phyloP scores from a whole-genome alignment of 1,140 invertebrate genomes.

The Drosophila baimaii region DNA sequence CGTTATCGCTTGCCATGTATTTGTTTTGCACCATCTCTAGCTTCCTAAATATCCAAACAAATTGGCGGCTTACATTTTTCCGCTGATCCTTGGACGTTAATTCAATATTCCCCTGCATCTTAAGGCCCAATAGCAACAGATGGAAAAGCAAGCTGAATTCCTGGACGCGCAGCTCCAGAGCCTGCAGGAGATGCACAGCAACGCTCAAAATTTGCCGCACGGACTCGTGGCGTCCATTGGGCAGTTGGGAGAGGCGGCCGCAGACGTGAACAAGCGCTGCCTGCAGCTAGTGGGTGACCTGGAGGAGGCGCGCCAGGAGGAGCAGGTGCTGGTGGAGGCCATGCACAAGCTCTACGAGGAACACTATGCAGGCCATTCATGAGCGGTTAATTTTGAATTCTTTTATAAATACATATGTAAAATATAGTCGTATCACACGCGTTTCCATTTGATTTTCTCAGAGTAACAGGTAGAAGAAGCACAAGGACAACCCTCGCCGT shows the following conservation, averaged over 20 bases:
- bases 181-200: neutral
- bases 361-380: conserved; percentile 6
- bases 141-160: neutral
- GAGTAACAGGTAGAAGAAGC: conserved; percentile 44
- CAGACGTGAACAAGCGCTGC: neutral
- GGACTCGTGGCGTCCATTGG: neutral
- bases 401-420: conserved; percentile 69
- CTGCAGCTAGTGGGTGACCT: neutral
- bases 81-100: neutral
- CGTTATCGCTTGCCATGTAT: neutral
- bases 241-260: neutral
- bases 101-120: neutral
- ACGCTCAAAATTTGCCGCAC: neutral
- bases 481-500: neutral
- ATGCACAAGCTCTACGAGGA: neutral
- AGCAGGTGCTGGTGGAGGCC: neutral
- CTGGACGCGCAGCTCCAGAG: neutral
- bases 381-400: conserved; percentile 62
- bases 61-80: neutral
- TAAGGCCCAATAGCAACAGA: neutral
- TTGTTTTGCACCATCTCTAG: conserved; percentile 1
- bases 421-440: conserved; percentile 76
- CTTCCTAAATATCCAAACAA: neutral
- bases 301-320: neutral
- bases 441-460: conserved; percentile 59